Evolutionary conservation across 2,113 vertebrate genomes (phyloP).

Genomic region (Heterocephalus glaber): DNA sequence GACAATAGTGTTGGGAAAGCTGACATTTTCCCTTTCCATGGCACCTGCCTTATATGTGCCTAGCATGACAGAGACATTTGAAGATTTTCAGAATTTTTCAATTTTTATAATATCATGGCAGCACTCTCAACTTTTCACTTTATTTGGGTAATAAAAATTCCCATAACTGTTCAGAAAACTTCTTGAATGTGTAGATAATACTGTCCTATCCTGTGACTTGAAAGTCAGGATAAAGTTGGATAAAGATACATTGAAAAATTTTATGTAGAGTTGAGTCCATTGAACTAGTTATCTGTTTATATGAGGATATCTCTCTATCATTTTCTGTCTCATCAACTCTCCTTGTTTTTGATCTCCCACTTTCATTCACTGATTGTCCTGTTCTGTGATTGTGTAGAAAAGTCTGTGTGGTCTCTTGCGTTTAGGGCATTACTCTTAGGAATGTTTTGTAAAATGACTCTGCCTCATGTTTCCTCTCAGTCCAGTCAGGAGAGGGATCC

Average conservation of each 20-base stretch:
- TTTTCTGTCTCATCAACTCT: too few relatives aligned
- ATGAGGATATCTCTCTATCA: too few relatives aligned
- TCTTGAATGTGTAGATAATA: not conserved
- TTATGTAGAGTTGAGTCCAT: too few relatives aligned
- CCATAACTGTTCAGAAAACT: not conserved
- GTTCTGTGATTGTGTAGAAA: not conserved
- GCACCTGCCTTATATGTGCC: too few relatives aligned
- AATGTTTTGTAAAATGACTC: not conserved
- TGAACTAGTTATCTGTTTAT: too few relatives aligned
- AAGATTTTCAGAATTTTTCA: too few relatives aligned
- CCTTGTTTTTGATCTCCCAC: not conserved
- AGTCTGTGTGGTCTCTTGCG: not conserved
- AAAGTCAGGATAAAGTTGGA: not conserved
- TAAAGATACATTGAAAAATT: not conserved
- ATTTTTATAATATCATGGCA: too few relatives aligned
- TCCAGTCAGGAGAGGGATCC: not conserved
- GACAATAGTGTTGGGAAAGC: too few relatives aligned
- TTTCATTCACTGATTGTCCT: not conserved
- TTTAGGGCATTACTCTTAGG: not conserved
- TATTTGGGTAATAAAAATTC: not conserved
- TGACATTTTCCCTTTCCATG: too few relatives aligned
- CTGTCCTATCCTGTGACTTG: not conserved
- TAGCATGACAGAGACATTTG: too few relatives aligned
- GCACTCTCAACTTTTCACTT: too few relatives aligned
- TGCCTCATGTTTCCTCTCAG: not conserved